Conservation (phyloP, 2,797 vertebrate species). For the Myotis vivesi region DNA sequence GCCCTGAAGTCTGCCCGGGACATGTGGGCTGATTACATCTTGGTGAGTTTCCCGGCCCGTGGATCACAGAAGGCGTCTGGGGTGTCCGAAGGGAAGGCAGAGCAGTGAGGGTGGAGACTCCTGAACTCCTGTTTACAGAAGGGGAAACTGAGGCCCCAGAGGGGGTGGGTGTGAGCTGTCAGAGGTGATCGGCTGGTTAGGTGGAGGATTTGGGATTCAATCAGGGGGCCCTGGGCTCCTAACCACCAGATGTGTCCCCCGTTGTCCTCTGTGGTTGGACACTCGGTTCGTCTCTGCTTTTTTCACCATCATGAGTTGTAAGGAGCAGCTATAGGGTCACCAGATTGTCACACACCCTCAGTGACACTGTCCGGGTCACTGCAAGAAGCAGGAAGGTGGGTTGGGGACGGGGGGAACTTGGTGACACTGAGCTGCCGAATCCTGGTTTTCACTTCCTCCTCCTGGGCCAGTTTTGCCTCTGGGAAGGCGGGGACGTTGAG, state of each 20-base stretch:
- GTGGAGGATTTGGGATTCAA: neutral
- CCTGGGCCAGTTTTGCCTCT: neutral
- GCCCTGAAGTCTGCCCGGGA: constrained; percentile 91
- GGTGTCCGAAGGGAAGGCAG: neutral
- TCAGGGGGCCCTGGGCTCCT: neutral
- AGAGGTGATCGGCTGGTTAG: no score
- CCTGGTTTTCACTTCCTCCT: neutral
- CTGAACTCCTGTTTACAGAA: neutral
- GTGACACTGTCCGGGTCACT: neutral
- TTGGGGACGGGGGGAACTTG: rapidly evolving
- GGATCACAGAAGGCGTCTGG: neutral
- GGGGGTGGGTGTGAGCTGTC: no score
- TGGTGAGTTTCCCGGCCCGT: constrained; percentile 84
- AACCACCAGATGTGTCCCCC: neutral
- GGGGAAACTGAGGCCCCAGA: neutral
- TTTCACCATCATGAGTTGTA: neutral
- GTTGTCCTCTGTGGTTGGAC: neutral
- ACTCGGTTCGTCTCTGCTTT: neutral
- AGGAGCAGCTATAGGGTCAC: no score
- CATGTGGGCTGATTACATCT: constrained; percentile 95
- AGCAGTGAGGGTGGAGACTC: neutral
- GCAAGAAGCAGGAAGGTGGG: neutral
- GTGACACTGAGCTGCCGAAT: neutral
- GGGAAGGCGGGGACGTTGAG: neutral
- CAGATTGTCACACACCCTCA: rapidly evolving